Evolutionary conservation across 2,113 vertebrate genomes (phyloP), one percentile per base, ranked within the genome.

Genomic region (Columba livia): DNA sequence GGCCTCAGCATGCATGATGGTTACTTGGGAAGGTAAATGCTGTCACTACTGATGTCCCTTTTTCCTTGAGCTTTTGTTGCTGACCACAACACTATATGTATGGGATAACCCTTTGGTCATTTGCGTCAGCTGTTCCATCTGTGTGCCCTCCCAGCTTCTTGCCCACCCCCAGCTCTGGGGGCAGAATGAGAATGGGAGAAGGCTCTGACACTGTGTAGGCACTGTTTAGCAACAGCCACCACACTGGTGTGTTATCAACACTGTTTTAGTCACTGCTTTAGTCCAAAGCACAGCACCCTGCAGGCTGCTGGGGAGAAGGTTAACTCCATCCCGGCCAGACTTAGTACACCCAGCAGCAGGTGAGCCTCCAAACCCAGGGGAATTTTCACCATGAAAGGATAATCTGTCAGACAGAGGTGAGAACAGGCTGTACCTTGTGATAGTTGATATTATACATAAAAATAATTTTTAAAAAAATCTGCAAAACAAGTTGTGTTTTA

Each of bases 61-160:
- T 15, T 73, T 80, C 40, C 9, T 51, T 29, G 56, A 40, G 60
- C 18, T 73, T 57, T 70, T 81, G 18, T 47, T 58, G 56, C 56
- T 62, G 65, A 53, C 8, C 24, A 16, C 7, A 19, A 5, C 31
- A 50, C 19, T 4, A 0, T 28, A 31, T 0, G 0, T 38, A 12
- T 44, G 60, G n/a, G 19, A 40, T 31, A 62, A 8, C 47, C 44
- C 24, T 62, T 36, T 47, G 25, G 66, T 40, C 65, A 2, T 1
- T n/a, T 12, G 17, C 21, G 3, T 61, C 36, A 25, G n/a, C 40
- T 53, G 15, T 54, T 38, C 57, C 5, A 21, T 10, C 21, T 83
- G 19, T 31, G 61, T 64, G 15, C 19, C 12, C 24, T 66, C 73
- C 15, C 38, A 42, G 7, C 53, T 65, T 72, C 75, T 60, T 48